phyloP scores from a whole-genome alignment of 2,113 vertebrate species.

The Myiagra hebetior region DNA sequence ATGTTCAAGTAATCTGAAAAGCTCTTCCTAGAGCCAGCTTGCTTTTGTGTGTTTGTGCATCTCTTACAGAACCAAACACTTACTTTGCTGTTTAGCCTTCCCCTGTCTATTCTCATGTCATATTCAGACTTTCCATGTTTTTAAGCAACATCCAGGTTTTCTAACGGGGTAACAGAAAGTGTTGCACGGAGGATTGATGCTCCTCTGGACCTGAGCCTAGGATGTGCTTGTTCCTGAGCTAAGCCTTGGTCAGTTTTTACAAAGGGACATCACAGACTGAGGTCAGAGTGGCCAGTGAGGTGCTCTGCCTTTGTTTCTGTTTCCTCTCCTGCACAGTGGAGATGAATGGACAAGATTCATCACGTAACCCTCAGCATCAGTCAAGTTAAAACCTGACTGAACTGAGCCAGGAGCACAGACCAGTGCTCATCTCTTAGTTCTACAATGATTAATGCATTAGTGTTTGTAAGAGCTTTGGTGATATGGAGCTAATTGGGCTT shows the following conservation, averaged over 20 bases:
- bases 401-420: not conserved
- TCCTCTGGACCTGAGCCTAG: not conserved
- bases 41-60: not conserved
- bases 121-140: not conserved
- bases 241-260: not conserved
- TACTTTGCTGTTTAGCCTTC: not conserved
- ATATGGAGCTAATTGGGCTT: conserved; percentile 49
- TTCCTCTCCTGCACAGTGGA: not conserved
- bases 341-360: not conserved
- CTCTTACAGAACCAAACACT: not conserved
- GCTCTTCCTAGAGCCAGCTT: not conserved
- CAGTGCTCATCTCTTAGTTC: not conserved
- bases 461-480: conserved; percentile 39
- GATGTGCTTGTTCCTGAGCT: not conserved
- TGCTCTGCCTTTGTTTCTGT: conserved; percentile 11
- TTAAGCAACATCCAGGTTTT: not conserved
- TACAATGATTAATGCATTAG: conserved; percentile 44
- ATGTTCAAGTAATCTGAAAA: conserved; percentile 14
- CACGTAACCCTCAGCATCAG: not conserved
- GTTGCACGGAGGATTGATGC: not conserved
- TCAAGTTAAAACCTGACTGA: not conserved
- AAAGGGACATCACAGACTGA: not conserved
- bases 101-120: not conserved
- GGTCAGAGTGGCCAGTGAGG: not conserved
- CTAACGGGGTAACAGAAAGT: not conserved